Base-by-base conservation (phyloP, 2,797 vertebrate genomes). In the Dendrocincla fuliginosa region DNA sequence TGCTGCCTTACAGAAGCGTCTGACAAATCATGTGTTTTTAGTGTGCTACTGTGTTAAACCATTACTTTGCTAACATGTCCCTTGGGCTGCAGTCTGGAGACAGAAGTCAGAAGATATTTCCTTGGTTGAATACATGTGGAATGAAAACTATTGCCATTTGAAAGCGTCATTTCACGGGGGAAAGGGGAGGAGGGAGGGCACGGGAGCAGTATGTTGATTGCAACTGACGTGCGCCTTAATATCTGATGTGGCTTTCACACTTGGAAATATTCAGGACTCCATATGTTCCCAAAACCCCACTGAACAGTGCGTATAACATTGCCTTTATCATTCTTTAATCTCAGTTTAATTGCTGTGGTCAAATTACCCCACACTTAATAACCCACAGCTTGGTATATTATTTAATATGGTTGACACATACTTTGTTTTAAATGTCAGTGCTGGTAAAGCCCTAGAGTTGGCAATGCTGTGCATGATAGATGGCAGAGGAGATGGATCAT, bases 311-410 rank as follows among this genome's bases (percentile, higher is more conserved):
- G 97, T 96, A 98, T 97, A 98, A 98, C 97, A 95, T 96, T 89
- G 96, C 97, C 91, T 97, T 98, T 98, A 98, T 98, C 97, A 95
- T 91, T 96, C 98, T 98, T 98, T 99, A 99, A 99, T 99, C 98
- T 99, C 98, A 97, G 98, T 99, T 99, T 99, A 99, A 99, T 99
- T 98, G 97, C 97, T 98, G 98, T 97, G 99, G 98, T 99, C 98
- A 98, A 98, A 98, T 99, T 99, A 98, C 98, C 98, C 98, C 97
- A 98, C 98, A 98, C 98, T 99, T 99, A 99, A 99, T 99, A 99
- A 99, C 99, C 98, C 98, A 97, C 98, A 99, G 99, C 98, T 98
- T 98, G 98, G 98, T 98, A 97, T 98, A 98, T 98, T 98, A 98
- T 99, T 98, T 98, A 98, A 98, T 97, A 98, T 98, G 98, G 98